phyloP scores from a whole-genome alignment of 2,113 vertebrate species.

The Forbesichthys agassizii region DNA sequence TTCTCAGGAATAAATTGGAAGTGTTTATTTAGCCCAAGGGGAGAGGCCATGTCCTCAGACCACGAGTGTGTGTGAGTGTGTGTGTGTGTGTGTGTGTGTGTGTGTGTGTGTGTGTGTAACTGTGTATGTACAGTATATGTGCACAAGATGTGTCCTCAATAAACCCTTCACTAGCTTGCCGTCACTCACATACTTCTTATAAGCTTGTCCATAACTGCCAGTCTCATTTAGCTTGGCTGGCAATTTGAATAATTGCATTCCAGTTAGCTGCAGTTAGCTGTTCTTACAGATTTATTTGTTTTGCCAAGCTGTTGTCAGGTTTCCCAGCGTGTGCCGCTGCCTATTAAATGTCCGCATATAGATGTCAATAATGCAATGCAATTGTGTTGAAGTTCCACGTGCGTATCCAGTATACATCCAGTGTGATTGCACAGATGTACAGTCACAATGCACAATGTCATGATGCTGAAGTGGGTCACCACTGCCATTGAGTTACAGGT shows the following conservation, averaged over 20 bases:
- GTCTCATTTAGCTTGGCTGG: conserved; percentile 57
- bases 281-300: conserved; percentile 64
- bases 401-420: not conserved
- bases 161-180: conserved; percentile 34
- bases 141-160: conserved; percentile 10
- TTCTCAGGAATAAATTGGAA: no score
- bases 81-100: no score
- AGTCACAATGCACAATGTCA: not conserved
- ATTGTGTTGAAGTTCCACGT: conserved; percentile 6
- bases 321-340: conserved; percentile 51
- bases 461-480: not conserved
- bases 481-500: conserved; percentile 6
- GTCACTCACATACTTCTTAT: conserved; percentile 69
- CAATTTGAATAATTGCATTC: conserved; percentile 74
- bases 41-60: no score
- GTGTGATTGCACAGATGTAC: no score
- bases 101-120: not conserved
- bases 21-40: no score
- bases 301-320: conserved; percentile 60
- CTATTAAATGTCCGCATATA: conserved; percentile 39
- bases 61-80: no score
- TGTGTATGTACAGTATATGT: not conserved
- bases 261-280: conserved; percentile 36
- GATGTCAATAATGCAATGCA: conserved; percentile 41
- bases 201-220: conserved; percentile 65